Evolutionary conservation across 2,113 vertebrate genomes (phyloP).

Genomic region (Orcinus orca): DNA sequence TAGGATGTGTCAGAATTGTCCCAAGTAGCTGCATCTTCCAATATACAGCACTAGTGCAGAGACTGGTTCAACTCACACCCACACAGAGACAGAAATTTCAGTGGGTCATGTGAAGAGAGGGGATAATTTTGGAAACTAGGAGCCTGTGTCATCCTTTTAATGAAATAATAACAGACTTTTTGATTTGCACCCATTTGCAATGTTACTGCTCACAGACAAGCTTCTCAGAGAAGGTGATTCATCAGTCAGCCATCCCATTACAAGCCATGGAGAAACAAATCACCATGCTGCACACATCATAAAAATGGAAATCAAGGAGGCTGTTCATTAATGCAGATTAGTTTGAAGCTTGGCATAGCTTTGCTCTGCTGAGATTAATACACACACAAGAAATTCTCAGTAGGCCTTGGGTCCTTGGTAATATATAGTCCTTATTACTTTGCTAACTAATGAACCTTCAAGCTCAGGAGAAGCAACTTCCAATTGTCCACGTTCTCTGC

Average conservation of each 20-base stretch:
- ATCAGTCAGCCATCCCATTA: conserved; percentile 57
- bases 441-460: conserved; percentile 64
- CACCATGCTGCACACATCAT: conserved; percentile 60
- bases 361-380: conserved; percentile 67
- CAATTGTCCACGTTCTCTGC: not conserved
- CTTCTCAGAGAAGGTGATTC: conserved; percentile 49
- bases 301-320: conserved; percentile 75
- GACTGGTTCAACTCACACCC: not conserved
- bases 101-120: not conserved
- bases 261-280: conserved; percentile 61
- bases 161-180: conserved; percentile 62
- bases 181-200: conserved; percentile 51
- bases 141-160: conserved; percentile 54
- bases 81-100: not conserved
- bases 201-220: conserved; percentile 49
- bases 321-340: conserved; percentile 78
- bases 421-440: conserved; percentile 70
- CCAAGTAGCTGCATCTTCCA: not conserved
- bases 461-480: not conserved
- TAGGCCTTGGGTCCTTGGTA: conserved; percentile 56
- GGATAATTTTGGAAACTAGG: conserved; percentile 34
- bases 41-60: not conserved
- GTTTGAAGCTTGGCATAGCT: conserved; percentile 69
- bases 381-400: conserved; percentile 55
- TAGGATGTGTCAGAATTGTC: not conserved